Conservation (phyloP, 1,140 invertebrate species). For the Danaus plexippus region DNA sequence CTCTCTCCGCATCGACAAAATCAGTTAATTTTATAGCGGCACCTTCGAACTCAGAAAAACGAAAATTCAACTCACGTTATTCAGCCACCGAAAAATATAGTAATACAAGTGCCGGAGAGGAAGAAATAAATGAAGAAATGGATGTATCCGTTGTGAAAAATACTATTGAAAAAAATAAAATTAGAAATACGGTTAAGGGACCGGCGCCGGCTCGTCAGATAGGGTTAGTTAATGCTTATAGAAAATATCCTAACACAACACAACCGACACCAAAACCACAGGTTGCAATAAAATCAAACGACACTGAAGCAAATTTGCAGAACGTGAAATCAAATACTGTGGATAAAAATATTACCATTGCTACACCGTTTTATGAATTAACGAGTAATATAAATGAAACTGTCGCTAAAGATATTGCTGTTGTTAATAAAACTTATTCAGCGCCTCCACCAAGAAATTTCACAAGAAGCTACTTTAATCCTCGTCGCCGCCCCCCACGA, state of each 20-base stretch:
- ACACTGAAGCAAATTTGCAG: conserved; percentile 39
- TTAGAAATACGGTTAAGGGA: conserved; percentile 65
- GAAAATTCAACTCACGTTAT: conserved; percentile 68
- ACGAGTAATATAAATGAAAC: conserved; percentile 24
- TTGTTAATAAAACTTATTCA: conserved; percentile 30
- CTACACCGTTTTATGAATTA: too few relatives aligned
- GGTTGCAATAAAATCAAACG: conserved; percentile 36
- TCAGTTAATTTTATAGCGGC: conserved; percentile 67
- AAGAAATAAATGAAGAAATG: conserved; percentile 71
- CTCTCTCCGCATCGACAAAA: conserved; percentile 68
- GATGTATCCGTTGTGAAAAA: conserved; percentile 71
- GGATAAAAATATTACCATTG: conserved; percentile 27
- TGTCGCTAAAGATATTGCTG: conserved; percentile 24
- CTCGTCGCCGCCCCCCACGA: conserved; percentile 48
- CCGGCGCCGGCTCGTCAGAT: conserved; percentile 59
- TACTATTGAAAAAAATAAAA: conserved; percentile 70
- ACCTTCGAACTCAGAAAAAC: conserved; percentile 55
- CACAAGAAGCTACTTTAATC: conserved; percentile 55
- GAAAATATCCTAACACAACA: conserved; percentile 56
- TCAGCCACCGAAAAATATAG: conserved; percentile 66
- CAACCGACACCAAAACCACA: conserved; percentile 40
- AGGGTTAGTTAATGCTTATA: conserved; percentile 64
- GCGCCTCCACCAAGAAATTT: conserved; percentile 40
- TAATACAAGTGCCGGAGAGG: conserved; percentile 60
- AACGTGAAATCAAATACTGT: conserved; percentile 34